These are phyloP conservation scores for Myioborus melanocephalus DNA, from an alignment of 2,797 vertebrate species.

Conservation along the genomic window DNA sequence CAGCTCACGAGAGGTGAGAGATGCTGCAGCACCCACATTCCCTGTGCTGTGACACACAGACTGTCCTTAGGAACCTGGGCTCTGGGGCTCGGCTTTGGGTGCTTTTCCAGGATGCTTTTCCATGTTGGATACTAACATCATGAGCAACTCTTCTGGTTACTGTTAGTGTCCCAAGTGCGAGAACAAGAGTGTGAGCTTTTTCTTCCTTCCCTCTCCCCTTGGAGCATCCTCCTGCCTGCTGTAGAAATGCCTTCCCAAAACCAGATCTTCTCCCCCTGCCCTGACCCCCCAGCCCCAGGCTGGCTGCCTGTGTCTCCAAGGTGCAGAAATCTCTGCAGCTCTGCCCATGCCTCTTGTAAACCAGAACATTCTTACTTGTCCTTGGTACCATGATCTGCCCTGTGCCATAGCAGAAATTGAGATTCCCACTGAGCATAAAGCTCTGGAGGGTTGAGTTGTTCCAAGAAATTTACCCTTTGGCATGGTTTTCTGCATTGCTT, in stretches of 20 bases:
- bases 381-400: not conserved
- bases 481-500: not conserved
- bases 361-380: not conserved
- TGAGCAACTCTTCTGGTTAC: not conserved
- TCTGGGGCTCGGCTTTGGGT: not conserved
- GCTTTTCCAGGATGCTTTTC: not conserved
- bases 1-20: constrained; percentile 54
- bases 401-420: not conserved
- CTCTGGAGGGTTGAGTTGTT: not conserved
- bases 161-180: not conserved
- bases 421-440: not conserved
- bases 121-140: not conserved
- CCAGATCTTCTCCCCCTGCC: not conserved
- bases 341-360: not conserved
- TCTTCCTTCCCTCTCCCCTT: not conserved
- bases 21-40: not conserved
- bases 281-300: not conserved
- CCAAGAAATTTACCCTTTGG: not conserved
- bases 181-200: not conserved
- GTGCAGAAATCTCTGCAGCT: not conserved
- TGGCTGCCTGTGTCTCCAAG: not conserved
- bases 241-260: not conserved
- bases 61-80: not conserved
- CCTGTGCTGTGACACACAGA: not conserved
- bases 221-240: not conserved